These are phyloP conservation scores for Tupiocoris notatus DNA, from an alignment of 2,888 invertebrate species.

Conservation along the genomic window DNA sequence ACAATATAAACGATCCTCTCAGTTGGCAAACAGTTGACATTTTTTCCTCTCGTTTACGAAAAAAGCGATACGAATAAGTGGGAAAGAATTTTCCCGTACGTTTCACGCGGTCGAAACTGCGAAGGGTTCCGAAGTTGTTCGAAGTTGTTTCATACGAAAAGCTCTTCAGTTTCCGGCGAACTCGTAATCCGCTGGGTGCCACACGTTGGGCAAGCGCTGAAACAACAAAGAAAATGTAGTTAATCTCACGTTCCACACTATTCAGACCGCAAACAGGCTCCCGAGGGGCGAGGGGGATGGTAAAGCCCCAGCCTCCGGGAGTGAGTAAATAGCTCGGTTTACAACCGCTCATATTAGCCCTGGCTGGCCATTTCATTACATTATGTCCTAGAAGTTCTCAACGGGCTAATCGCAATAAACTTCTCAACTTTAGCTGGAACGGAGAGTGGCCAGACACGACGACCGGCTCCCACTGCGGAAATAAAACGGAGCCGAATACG, in stretches of 20 bases:
- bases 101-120: too few species aligned
- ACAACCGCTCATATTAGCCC: constrained; percentile 14
- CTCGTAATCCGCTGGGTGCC: neutral
- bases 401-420: constrained; percentile 17
- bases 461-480: neutral
- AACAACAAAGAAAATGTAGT: neutral
- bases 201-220: too few species aligned
- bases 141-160: neutral
- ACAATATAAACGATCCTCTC: too few species aligned
- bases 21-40: too few species aligned
- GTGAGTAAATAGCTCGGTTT: neutral
- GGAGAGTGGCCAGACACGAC: neutral
- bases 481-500: neutral
- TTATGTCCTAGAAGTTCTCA: constrained; percentile 15
- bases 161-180: neutral
- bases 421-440: constrained; percentile 6
- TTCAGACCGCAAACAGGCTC: neutral
- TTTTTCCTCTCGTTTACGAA: too few species aligned
- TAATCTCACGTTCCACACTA: neutral
- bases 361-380: constrained; percentile 19
- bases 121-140: too few species aligned
- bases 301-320: neutral
- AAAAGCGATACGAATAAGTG: too few species aligned
- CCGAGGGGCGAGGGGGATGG: neutral
- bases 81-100: too few species aligned